These are phyloP conservation scores for Amniataba percoides DNA, from an alignment of 2,797 vertebrate species.

Conservation along the genomic window DNA sequence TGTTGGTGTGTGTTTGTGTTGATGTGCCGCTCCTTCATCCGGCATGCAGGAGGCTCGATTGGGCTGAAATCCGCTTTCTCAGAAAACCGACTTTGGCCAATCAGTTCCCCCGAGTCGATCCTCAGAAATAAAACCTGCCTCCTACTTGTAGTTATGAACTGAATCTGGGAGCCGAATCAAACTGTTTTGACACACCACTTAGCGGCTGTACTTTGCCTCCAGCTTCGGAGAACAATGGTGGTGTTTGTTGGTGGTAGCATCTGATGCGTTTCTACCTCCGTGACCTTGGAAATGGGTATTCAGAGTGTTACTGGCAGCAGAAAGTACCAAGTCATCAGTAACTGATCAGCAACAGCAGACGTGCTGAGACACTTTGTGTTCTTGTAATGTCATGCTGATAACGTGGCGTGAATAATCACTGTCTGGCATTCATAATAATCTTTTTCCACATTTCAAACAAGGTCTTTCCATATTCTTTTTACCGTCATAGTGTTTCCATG, in stretches of 20 bases:
- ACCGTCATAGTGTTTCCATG: background rate
- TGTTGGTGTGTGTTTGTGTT: background rate
- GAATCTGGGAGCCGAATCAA: slow-evolving; percentile 25
- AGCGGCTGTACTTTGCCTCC: slow-evolving; percentile 39
- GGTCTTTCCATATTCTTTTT: background rate
- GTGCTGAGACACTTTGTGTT: slow-evolving; percentile 39
- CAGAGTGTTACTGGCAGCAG: slow-evolving; percentile 18
- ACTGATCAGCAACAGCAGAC: slow-evolving; percentile 47
- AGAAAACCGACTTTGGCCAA: background rate
- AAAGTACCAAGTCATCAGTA: slow-evolving; percentile 53
- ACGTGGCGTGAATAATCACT: slow-evolving; percentile 46
- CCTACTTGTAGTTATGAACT: slow-evolving; percentile 29
- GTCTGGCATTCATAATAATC: slow-evolving; percentile 39
- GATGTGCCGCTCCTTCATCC: background rate
- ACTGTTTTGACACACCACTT: slow-evolving; percentile 49
- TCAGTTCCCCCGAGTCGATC: background rate
- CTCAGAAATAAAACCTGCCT: slow-evolving; percentile 25
- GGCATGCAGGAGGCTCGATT: background rate
- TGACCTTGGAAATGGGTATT: slow-evolving; percentile 27
- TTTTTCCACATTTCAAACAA: slow-evolving; percentile 25
- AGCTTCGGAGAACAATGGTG: slow-evolving; percentile 36
- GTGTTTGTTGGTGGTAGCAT: slow-evolving; percentile 48
- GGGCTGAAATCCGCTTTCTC: slow-evolving; percentile 5
- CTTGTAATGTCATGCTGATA: slow-evolving; percentile 56
- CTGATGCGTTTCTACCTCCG: slow-evolving; percentile 44